Base-by-base conservation (phyloP, 2,888 invertebrate genomes). In the Epistrophe eligans region DNA sequence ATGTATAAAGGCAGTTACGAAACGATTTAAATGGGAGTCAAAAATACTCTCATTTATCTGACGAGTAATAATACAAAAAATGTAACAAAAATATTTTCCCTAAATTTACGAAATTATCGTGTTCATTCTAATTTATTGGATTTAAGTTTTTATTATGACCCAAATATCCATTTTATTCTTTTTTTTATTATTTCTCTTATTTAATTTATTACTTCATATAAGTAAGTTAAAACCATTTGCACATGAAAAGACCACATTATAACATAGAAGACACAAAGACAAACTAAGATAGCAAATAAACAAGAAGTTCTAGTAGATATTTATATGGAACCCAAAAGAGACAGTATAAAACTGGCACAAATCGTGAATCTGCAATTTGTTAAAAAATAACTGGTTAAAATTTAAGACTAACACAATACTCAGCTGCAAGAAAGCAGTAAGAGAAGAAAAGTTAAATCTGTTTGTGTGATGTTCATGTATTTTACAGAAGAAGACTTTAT, bases 331-430 rank as follows among this genome's bases (percentile, higher is more conserved):
- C 15, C 24, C 8, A 60, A 40, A n/a, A 43, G 43, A 24, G 43
- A 62, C n/a, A 62, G 15, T 32, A 24, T 24, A 11, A 6, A 66
- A 48, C 45, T 48, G n/a, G 66, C 66, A 66, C 66, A 66, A 48
- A 48, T 66, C 66, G 66, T 66, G 66, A 66, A 17, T 48, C 66
- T 48, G 48, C 48, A 32, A 66, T 66, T 66, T 66, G 32, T 66
- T 66, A 66, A 48, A 45, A 45, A 45, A 4, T 32, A 66, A 66
- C 66, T 32, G 32, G 45, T 45, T 66, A n/a, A 48, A 17, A 48
- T 48, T 66, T 48, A 48, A 66, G 17, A 66, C 66, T 48, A 45
- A 66, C 48, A 66, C 48, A 66, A 62, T 2, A 55, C 7, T 13
- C 1, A 8, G 7, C 11, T 40, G 15, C 9, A 40, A 24, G 15